Percentiles rank a stretch among this genome's conserved stretches.
Evolutionary conservation across 2,113 vertebrate species (phyloP).

Genomic region (Rhinopomastus cyanomelas): DNA sequence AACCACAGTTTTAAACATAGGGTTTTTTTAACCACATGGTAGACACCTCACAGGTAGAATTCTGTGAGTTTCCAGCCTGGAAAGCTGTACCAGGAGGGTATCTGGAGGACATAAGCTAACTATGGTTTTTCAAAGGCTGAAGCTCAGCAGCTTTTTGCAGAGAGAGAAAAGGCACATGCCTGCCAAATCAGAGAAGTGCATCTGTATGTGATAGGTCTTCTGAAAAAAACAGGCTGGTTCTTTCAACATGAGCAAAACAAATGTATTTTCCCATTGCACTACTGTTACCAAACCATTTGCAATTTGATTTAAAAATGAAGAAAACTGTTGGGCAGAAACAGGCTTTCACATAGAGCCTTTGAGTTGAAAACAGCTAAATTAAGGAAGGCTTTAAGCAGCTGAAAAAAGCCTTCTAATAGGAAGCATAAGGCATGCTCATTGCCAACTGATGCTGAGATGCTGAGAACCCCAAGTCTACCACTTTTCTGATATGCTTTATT

Average conservation of each 20-base stretch:
- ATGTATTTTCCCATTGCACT: background rate
- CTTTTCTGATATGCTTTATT: background rate
- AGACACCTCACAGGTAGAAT: background rate
- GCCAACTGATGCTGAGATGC: background rate
- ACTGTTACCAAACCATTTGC: background rate
- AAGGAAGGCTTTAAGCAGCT: background rate
- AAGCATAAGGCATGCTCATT: background rate
- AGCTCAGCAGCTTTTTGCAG: background rate
- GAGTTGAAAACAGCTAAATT: background rate
- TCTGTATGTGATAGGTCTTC: background rate
- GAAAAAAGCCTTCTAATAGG: background rate
- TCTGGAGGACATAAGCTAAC: background rate
- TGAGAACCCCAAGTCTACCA: background rate
- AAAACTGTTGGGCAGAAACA: background rate
- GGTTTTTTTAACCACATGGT: background rate
- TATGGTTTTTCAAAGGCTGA: background rate
- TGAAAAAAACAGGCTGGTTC: background rate
- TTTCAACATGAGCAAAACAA: background rate
- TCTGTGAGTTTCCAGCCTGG: background rate
- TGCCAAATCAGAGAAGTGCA: slow-evolving; percentile 3
- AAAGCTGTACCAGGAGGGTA: background rate
- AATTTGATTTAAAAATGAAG: background rate
- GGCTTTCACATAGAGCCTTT: background rate
- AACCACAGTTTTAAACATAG: background rate
- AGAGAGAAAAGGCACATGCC: background rate